Base-by-base conservation (phyloP, 2,113 vertebrate genomes). In the Budorcas taxicolor region DNA sequence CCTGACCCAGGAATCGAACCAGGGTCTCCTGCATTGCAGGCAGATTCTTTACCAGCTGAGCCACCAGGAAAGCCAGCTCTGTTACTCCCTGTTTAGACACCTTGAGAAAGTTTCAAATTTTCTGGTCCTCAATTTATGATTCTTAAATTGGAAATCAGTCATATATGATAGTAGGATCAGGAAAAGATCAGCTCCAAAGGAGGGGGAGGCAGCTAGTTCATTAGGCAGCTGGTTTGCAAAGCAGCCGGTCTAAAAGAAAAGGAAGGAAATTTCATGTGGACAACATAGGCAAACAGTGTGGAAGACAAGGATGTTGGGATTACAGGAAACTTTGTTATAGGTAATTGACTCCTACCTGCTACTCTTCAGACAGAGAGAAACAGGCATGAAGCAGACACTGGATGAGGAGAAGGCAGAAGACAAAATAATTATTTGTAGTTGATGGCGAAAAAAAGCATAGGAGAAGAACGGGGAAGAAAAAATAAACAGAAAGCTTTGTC, bases 241-340 rank as follows among this genome's bases (percentile, higher is more conserved):
- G 57, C 13, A 50, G 0, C 50, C 0, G 0, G 0, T 31, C 6
- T 14, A 57, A 33, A 58, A 36, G 52, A 71, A 80, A 45, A 60
- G 6, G 47, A 60, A 67, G 7, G 50, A 12, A 2, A 36, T 91
- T 62, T 76, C 15, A 13, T 23, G 9, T 43, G 50, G 33, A 43
- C 1, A 31, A 1, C 2, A 13, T 12, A 7, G 15, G 15, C 40
- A 84, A 16, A 25, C 2, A 27, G 2, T 50, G 25, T 53, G 13
- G 40, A 50, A 19, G 43, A 19, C 5, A 36, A 71, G 57, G 12
- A 74, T 47, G 2, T 0, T 33, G 27, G 23, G 3, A 29, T 36
- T 15, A 47, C 76, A 94, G 7, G 45, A 62, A 57, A 47, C 3
- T 5, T 76, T n/a, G 1, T 13, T 52, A 13, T 27, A 36, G 31